phyloP scores from a whole-genome alignment of 1,140 invertebrate genomes.

The Frieseomelitta varia region DNA sequence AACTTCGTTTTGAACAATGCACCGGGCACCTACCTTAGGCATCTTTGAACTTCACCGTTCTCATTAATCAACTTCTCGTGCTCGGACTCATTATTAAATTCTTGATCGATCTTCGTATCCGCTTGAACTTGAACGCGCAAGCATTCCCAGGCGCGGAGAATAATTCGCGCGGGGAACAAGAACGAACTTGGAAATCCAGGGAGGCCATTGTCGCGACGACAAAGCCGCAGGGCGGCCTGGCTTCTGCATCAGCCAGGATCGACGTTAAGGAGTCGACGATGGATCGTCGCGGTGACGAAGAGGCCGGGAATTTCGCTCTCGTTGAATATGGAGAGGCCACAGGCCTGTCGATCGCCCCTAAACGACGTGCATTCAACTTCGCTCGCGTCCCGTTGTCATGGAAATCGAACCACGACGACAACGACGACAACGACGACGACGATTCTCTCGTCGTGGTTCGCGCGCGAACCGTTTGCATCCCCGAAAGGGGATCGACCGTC shows the following conservation, averaged over 20 bases:
- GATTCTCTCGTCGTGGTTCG: neutral
- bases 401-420: conserved; percentile 69
- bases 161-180: conserved; percentile 53
- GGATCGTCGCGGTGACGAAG: conserved; percentile 68
- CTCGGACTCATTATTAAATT: conserved; percentile 5
- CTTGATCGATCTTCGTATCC: conserved; percentile 2
- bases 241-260: conserved; percentile 32
- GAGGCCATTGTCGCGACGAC: conserved; percentile 65
- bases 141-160: conserved; percentile 23
- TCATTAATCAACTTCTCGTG: neutral
- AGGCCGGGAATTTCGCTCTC: conserved; percentile 68
- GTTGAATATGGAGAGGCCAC: conserved; percentile 73
- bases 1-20: too few relatives aligned
- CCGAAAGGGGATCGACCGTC: too few relatives aligned
- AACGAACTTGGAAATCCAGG: conserved; percentile 62
- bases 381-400: conserved; percentile 68
- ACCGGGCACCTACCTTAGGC: too few relatives aligned
- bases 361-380: conserved; percentile 72
- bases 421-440: conserved; percentile 32
- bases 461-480: too few relatives aligned
- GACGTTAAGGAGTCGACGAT: conserved; percentile 70
- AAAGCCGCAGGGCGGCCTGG: conserved; percentile 52
- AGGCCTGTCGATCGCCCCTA: conserved; percentile 72
- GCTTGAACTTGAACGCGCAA: neutral
- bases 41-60: neutral